phyloP scores from a whole-genome alignment of 2,888 invertebrate genomes.

The Troides helena region DNA sequence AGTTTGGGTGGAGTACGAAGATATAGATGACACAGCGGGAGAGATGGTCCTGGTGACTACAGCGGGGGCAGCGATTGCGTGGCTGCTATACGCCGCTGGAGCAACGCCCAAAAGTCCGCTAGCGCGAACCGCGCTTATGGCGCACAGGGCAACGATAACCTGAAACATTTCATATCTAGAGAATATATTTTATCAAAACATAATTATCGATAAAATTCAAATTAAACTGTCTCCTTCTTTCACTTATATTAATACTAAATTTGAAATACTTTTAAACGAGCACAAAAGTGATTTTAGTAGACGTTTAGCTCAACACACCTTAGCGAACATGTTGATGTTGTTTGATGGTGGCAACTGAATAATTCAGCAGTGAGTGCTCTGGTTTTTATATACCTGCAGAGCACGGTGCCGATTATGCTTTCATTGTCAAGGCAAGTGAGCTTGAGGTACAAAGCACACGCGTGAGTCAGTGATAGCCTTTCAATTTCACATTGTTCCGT shows the following conservation, averaged over 20 bases:
- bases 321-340: slow-evolving; percentile 77
- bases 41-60: slow-evolving; percentile 34
- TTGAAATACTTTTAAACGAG: background rate
- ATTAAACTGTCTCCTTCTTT: background rate
- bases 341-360: slow-evolving; percentile 76
- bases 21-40: slow-evolving; percentile 37
- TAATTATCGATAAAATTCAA: background rate
- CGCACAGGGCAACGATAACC: slow-evolving; percentile 81
- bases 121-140: slow-evolving; percentile 80
- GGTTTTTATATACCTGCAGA: slow-evolving; percentile 71
- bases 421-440: slow-evolving; percentile 76
- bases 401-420: slow-evolving; percentile 67
- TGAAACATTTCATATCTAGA: slow-evolving; percentile 38
- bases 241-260: background rate
- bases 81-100: slow-evolving; percentile 73
- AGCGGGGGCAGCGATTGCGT: slow-evolving; percentile 59
- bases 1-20: slow-evolving; percentile 38
- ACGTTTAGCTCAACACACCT: slow-evolving; percentile 54
- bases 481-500: slow-evolving; percentile 69
- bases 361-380: slow-evolving; percentile 66
- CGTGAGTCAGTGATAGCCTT: slow-evolving; percentile 75
- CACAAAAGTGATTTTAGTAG: background rate
- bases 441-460: slow-evolving; percentile 50
- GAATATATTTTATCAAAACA: background rate
- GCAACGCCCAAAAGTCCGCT: slow-evolving; percentile 74